Percentiles rank a stretch among this genome's conserved stretches.
phyloP scores from a whole-genome alignment of 1,140 invertebrate species.

The Lithobius niger region DNA sequence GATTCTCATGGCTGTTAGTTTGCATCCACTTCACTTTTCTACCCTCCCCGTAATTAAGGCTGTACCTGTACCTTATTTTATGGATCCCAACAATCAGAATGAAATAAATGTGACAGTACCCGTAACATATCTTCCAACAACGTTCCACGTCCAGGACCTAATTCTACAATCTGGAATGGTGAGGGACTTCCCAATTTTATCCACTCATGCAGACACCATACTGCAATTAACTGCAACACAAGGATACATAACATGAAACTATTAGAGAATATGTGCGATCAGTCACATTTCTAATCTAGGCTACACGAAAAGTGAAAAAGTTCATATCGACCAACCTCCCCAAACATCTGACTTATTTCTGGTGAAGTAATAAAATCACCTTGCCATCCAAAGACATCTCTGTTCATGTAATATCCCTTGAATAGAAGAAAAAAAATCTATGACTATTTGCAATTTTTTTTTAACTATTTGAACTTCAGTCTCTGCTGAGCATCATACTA shows the following conservation, averaged over 20 bases:
- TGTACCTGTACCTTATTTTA: too few species aligned
- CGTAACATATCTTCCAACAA: slow-evolving; percentile 72
- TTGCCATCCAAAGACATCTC: slow-evolving; percentile 68
- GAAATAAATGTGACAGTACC: too few species aligned
- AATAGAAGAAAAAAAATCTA: slow-evolving; percentile 11
- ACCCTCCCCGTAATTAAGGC: too few species aligned
- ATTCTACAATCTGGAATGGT: slow-evolving; percentile 75
- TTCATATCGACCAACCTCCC: slow-evolving; percentile 53
- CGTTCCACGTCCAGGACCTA: slow-evolving; percentile 87
- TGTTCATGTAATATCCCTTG: slow-evolving; percentile 71
- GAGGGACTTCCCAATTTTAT: slow-evolving; percentile 56
- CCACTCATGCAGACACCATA: slow-evolving; percentile 86
- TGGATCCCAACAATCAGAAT: too few species aligned
- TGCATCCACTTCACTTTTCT: too few species aligned
- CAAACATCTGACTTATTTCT: slow-evolving; percentile 92
- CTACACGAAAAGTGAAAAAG: not conserved
- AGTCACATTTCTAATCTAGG: not conserved
- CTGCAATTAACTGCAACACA: slow-evolving; percentile 50
- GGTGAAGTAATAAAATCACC: slow-evolving; percentile 95
- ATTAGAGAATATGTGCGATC: too few species aligned
- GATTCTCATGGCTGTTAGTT: too few species aligned
- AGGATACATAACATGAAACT: slow-evolving; percentile 8
- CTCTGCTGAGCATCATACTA: too few species aligned
- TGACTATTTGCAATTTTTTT: too few species aligned
- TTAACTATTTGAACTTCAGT: too few species aligned